Evolutionary conservation across 2,888 invertebrate species (phyloP), one percentile per base, ranked within the genome.

Genomic region (Ennomos quercinarius): DNA sequence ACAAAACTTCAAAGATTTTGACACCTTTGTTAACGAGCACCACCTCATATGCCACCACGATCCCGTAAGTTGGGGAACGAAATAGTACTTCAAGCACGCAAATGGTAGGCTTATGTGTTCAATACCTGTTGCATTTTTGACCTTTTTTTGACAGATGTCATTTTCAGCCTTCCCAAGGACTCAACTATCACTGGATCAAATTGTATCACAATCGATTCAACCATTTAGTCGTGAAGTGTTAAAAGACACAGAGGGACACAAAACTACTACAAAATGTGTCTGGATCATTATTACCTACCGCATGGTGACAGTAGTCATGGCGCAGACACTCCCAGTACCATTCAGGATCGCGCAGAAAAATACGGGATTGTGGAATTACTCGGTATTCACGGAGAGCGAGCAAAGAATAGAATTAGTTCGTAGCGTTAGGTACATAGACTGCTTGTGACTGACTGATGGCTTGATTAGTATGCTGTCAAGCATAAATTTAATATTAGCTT

Each of bases 341-440:
- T 85, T 80, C 81, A 81, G 68, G 48, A 56, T 51, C 40, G 55
- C 47, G 60, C 55, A 46, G 67, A 66, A 67, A 72, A 73, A 75
- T 73, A 78, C 77, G 76, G 78, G 75, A 73, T 77, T 67, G 66
- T 66, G 57, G 66, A 72, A 78, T 82, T 78, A 77, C 43, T 62
- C 51, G 57, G 61, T 51, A 66, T 66, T 67, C 67, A 62, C 35
- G 42, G 48, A 47, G 51, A 54, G 64, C 48, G 38, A 55, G 43
- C 38, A 47, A 47, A 53, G 44, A 56, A 56, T 55, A 47, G 61
- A 61, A 65, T 66, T 59, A 62, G 57, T 27, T 42, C n/a, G n/a
- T n/a, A n/a, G n/a, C n/a, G n/a, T 42, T 43, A 12, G n/a, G n/a
- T 51, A 47, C 60, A 63, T 66, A 50, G 37, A 37, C 54, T 12